Evolutionary conservation across 2,113 vertebrate genomes (phyloP), one percentile per base, ranked within the genome.

Genomic region (Upupa epops): DNA sequence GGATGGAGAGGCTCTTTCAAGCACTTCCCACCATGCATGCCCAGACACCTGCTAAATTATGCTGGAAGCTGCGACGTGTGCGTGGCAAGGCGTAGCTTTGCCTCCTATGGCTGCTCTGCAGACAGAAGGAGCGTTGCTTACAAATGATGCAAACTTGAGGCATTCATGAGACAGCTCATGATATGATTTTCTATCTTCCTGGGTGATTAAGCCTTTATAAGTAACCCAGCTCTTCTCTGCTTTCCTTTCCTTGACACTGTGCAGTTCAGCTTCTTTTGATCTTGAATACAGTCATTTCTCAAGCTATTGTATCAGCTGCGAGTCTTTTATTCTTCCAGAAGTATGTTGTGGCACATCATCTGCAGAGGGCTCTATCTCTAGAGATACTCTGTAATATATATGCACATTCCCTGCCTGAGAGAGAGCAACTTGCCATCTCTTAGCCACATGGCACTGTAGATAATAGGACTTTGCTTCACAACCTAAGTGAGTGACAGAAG

Each of bases 161-260:
- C 36, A 40, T 83, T 87, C 46, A 13, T 69, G 45, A 73, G 31
- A 64, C 55, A 82, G 36, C 58, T 92, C 74, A 42, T 79, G 26
- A 48, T 76, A 74, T 5, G 55, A 70, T 91, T 92, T 93, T 80
- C 83, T 36, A 8, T 87, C 72, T 91, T 89, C 64, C 56, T 85
- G 69, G n/a, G 80, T 83, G 71, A 92, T 91, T 76, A 89, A 94
- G 60, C 60, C 75, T 85, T 88, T 91, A 77, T 91, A 59, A 12
- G 63, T 76, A 88, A 92, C 60, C 71, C 26, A 77, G 34, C 59
- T 83, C 71, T 81, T 73, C 75, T 79, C 42, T 89, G 61, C 71
- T 90, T 92, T 84, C 71, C 66, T 75, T 94, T 92, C 87, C 77
- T 89, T 92, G 91, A 87, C 85, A 88, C 79, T 76, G 76, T 48